phyloP scores from a whole-genome alignment of 2,113 vertebrate species.

The Perognathus longimembris region DNA sequence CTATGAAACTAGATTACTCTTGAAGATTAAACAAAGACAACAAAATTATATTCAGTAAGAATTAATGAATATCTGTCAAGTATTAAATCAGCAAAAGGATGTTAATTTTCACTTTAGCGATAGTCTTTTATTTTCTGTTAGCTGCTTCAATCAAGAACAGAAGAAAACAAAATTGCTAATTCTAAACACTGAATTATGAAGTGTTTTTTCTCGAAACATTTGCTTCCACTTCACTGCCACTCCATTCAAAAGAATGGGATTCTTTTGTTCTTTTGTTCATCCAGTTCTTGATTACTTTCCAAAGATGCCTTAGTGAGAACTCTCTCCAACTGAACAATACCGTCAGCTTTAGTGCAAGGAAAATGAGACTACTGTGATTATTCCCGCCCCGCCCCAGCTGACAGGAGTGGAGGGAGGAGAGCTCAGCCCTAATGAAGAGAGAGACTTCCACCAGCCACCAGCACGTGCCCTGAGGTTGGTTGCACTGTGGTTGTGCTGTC shows the following conservation, averaged over 20 bases:
- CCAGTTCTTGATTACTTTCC: background rate
- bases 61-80: background rate
- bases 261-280: background rate
- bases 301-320: conserved; percentile 1
- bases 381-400: no score
- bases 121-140: background rate
- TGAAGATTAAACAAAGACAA: conserved; percentile 12
- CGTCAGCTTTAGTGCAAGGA: background rate
- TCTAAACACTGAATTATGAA: conserved; percentile 3
- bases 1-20: background rate
- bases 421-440: background rate
- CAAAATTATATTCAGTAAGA: conserved; percentile 5
- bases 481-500: no score
- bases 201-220: background rate
- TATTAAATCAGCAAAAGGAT: background rate
- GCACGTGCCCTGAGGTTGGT: no score
- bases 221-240: background rate
- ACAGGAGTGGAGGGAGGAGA: background rate
- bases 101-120: conserved; percentile 31
- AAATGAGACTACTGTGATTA: background rate
- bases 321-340: background rate
- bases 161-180: conserved; percentile 16
- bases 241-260: background rate
- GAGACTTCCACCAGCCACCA: background rate
- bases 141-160: background rate